phyloP scores from a whole-genome alignment of 2,888 invertebrate genomes.

The Corythucha ciliata region DNA sequence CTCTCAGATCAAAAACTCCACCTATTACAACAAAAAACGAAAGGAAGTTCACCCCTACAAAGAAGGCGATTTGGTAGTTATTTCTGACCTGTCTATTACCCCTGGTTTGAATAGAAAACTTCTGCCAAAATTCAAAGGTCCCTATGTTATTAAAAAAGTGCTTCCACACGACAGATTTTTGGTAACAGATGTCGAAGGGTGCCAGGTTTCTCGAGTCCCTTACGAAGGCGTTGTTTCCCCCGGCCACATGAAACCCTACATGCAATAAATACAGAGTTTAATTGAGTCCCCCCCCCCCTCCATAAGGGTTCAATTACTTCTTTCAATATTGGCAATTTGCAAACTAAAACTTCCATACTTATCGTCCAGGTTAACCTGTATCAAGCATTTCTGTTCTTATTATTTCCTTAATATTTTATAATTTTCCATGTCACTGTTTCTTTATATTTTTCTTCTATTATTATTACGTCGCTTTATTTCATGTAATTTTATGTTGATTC shows the following conservation, averaged over 20 bases:
- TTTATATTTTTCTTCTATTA: no score
- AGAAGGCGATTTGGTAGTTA: conserved; percentile 30
- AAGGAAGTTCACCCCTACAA: background rate
- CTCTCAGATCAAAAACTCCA: conserved; percentile 2
- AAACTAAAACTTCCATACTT: no score
- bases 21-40: background rate
- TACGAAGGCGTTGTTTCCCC: conserved; percentile 9
- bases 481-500: no score
- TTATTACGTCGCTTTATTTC: no score
- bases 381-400: no score
- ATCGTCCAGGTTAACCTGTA: no score
- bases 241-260: conserved; percentile 9
- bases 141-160: conserved; percentile 27
- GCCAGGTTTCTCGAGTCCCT: background rate
- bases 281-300: no score
- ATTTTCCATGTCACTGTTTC: no score
- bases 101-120: conserved; percentile 31
- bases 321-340: no score
- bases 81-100: conserved; percentile 30
- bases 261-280: background rate
- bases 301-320: no score
- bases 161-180: conserved; percentile 33
- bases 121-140: conserved; percentile 32
- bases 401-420: no score
- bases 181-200: conserved; percentile 29